Conservation (phyloP, 2,888 invertebrate species). For the Plusia festucae region DNA sequence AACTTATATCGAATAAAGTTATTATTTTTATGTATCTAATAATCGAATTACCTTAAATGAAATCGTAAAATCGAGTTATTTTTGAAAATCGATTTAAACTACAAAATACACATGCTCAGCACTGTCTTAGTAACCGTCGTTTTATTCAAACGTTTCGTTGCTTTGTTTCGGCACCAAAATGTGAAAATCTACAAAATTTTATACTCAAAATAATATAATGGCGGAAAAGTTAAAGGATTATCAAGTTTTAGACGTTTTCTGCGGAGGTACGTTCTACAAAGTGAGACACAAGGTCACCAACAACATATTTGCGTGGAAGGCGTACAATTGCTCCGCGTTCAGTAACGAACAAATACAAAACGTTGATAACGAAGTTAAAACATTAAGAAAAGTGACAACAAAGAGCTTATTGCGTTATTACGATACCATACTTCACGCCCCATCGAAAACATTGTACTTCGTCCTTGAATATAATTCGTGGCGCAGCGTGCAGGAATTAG, state of each 20-base stretch:
- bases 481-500: constrained; percentile 78
- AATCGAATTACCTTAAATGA: neutral
- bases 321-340: constrained; percentile 82
- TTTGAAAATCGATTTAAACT: neutral
- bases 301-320: constrained; percentile 87
- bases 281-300: constrained; percentile 87
- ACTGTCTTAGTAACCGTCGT: constrained; percentile 77
- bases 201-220: constrained; percentile 67
- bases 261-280: constrained; percentile 86
- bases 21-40: neutral
- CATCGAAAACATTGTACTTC: constrained; percentile 84
- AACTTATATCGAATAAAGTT: neutral
- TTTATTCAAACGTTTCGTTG: constrained; percentile 76
- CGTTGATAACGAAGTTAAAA: constrained; percentile 82
- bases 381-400: constrained; percentile 76
- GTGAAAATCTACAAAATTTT: constrained; percentile 67
- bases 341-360: constrained; percentile 83
- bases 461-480: constrained; percentile 83
- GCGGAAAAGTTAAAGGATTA: constrained; percentile 84
- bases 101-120: constrained; percentile 56
- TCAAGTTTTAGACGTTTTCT: constrained; percentile 86
- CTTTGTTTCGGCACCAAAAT: constrained; percentile 85
- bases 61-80: neutral
- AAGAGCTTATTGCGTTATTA: constrained; percentile 80
- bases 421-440: constrained; percentile 84